Base-by-base conservation (phyloP, 1,140 invertebrate genomes). In the Drosophila nebulosa region DNA sequence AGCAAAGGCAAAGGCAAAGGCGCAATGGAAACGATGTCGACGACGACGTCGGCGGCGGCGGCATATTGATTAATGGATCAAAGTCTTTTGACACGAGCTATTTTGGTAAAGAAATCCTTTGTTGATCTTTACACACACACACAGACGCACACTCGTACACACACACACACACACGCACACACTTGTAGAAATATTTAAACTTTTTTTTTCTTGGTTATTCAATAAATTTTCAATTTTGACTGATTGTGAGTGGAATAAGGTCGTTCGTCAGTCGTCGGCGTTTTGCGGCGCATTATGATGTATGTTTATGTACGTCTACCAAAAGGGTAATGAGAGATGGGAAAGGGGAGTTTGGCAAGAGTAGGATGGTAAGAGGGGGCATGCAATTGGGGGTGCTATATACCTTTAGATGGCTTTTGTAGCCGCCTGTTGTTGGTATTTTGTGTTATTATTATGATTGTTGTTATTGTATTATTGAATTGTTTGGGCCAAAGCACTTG, bases 221-320 rank as follows among this genome's bases (percentile, higher is more conserved):
- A 90, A 90, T 90, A 90, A 90, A 90, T 90, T 89, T 90, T 90
- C 89, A 90, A 90, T 90, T 90, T 90, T 90, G 89, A 90, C 89
- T 89, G 89, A 85, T 90, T 90, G 84, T 90, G 80, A 85, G 88
- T 90, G 74, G 85, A 90, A 90, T 90, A 86, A 86, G 81, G 80
- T 90, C 85, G 77, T 76, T 85, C 80, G 76, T 74, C 72, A 69
- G 78, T 89, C 84, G 78, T 86, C 80, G 69, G 69, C 4, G 53
- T 58, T 78, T 68, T 53, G 72, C 79, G 79, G 79, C 74, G 85
- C 88, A 79, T 86, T 90, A 83, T 86, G 80, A 86, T 86, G 69
- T 89, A 73, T 81, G 77, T 89, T 79, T 81, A 86, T 80, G 51
- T 74, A 57, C 65, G 53, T 60, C 70, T 58, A 22, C 39, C 22